Percentiles rank a stretch among this genome's conserved stretches.
Conservation (phyloP, 2,888 invertebrate species). For the Galeruca laticollis region DNA sequence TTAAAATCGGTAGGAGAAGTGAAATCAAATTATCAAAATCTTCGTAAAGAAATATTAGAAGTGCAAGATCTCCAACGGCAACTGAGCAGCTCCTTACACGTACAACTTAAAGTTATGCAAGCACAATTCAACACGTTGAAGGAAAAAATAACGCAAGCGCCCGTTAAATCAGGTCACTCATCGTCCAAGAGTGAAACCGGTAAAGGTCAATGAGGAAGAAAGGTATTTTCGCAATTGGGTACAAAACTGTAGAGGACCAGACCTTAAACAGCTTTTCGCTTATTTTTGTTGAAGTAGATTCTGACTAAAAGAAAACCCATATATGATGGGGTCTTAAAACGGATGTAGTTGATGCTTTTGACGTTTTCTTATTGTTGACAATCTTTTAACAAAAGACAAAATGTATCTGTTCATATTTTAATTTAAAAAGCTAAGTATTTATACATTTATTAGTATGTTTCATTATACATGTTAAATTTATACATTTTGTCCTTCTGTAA, state of each 20-base stretch:
- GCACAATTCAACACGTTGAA: constrained; percentile 80
- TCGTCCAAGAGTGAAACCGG: constrained; percentile 33
- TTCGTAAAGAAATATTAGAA: constrained; percentile 82
- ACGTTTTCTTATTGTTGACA: constrained; percentile 4
- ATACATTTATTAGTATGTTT: too few species aligned
- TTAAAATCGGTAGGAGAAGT: constrained; percentile 83
- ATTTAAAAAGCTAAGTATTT: too few species aligned
- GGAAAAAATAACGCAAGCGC: constrained; percentile 66
- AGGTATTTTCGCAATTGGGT: constrained; percentile 36
- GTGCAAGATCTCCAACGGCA: constrained; percentile 85
- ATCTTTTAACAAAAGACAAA: background rate
- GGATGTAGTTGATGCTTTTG: constrained; percentile 29
- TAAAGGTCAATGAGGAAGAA: constrained; percentile 37
- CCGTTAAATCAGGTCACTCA: constrained; percentile 23
- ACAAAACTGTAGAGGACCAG: constrained; percentile 43
- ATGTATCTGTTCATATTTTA: background rate
- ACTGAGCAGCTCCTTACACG: constrained; percentile 79
- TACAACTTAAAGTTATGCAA: constrained; percentile 80
- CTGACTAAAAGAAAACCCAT: constrained; percentile 21
- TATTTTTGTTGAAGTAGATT: constrained; percentile 34
- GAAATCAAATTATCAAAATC: constrained; percentile 82
- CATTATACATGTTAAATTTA: background rate
- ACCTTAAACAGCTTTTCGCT: constrained; percentile 36
- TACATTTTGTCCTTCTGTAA: background rate
- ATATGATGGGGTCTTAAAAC: constrained; percentile 29